Base-by-base conservation (phyloP, 2,797 vertebrate species). In the Falco biarmicus region DNA sequence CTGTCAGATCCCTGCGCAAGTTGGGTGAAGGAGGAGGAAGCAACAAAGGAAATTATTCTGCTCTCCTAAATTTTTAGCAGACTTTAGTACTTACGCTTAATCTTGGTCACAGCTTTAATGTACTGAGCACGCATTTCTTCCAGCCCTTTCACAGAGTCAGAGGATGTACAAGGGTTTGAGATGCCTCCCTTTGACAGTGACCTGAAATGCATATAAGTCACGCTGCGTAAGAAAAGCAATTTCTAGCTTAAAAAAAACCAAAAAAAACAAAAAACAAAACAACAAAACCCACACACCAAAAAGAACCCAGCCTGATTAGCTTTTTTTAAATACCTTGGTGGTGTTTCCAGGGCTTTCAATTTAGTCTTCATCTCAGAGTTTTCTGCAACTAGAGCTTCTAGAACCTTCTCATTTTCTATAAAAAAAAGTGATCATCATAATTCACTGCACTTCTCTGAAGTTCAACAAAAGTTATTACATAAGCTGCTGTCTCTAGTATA, bases 91-190 rank as follows among this genome's bases (percentile, higher is more conserved):
- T 98, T 90, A 99, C 99, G 98, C 97, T 99, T 98, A 95, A 99
- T 99, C 98, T 99, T 99, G 95, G 98, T 98, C 43, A 99, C 98
- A 65, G 99, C 98, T 89, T 94, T 98, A 95, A 99, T 96, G 90
- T 99, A 99, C 89, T 99, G 99, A 82, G 98, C 98, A 84, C 99
- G 99, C 98, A 99, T 99, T 97, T 99, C 99, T 95, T 99, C 98
- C 39, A 99, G 98, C 63, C 98, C 98, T 89, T 97, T 98, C 91
- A 90, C 43, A 64, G 98, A 96, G 61, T 96, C 97, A 95, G 95
- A 98, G 9, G 98, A 97, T 73, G 95, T 85, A 83, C 92, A 96
- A 48, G 75, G 47, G 50, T 92, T 97, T 73, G 96, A 97, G 91
- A 96, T 6, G 5, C 39, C 91, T 63, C 91, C 97, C 64, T 96